Base-by-base conservation (phyloP, 2,888 invertebrate genomes). In the Oxyteleia sp. region DNA sequence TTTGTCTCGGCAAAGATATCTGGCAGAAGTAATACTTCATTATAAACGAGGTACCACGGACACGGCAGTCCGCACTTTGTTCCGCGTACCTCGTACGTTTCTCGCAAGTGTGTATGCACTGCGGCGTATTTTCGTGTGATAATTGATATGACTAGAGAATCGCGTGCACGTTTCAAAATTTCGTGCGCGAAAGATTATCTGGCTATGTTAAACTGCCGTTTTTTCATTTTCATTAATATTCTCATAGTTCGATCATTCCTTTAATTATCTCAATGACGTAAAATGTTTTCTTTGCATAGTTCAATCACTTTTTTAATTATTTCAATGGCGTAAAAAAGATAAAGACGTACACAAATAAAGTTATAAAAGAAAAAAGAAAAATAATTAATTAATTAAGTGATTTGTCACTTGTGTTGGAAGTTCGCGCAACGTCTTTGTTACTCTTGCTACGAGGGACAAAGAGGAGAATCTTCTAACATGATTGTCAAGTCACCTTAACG, bases 1-100 rank as follows among this genome's bases (percentile, higher is more conserved):
- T 84, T 80, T 84, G 84, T 84, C 80, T 84, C 79, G 51, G 68
- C 47, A 20, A 16, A 63, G 78, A 55, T 74, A 75, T 72, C 61
- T 72, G 53, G 20, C 57, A 41, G 29, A 26, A 59, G 51, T 53
- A 75, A 69, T 55, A 45, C 64, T 63, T 68, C 41, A 43, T 82
- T 74, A 79, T 66, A 47, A 82, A 76, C 64, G 49, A 82, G 43
- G 32, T 29, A 57, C 38, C 35, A n/a, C 57, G 18, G 63, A 63
- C 47, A 63, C 32, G 63, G 63, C 51, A 51, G 64, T 64, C 26
- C 51, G 15, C 64, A 64, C 49, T 64, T 64, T 64, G 64, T 64
- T 64, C 51, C 35, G 49, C 23, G 32, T 49, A 29, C 18, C 35
- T 35, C 20, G 38, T 38, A 20, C 51, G 35, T 64, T 64, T 64